A percentile compares a stretch with the other conserved stretches of the same genome.
Evolutionary conservation across 2,113 vertebrate species (phyloP).

Genomic region (Harpagus bidentatus): DNA sequence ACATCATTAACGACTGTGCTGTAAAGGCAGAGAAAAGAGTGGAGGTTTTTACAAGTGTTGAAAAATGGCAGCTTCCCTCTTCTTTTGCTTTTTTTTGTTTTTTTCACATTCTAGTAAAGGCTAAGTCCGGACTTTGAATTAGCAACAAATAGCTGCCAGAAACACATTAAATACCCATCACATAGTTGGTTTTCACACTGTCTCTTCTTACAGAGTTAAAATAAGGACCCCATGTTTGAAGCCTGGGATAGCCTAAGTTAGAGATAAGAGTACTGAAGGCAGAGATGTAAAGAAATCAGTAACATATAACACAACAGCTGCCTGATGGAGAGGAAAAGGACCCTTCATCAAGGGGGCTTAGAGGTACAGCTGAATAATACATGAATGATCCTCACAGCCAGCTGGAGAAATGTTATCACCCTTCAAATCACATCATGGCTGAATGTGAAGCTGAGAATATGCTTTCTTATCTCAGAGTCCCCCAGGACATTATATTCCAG

Average conservation of each 20-base stretch:
- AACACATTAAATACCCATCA: not conserved
- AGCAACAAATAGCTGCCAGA: not conserved
- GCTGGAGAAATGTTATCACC: not conserved
- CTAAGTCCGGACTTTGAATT: not conserved
- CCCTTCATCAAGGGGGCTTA: not conserved
- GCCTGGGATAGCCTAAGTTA: not conserved
- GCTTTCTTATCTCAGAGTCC: constrained; percentile 21
- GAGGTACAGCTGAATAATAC: not conserved
- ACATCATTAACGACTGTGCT: not conserved
- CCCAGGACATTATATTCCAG: not conserved
- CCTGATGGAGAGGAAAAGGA: not conserved
- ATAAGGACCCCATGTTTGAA: not conserved
- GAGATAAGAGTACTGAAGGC: not conserved
- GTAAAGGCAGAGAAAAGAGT: not conserved
- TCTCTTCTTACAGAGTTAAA: not conserved
- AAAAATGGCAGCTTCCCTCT: not conserved
- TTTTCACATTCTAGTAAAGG: not conserved
- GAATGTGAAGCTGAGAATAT: not conserved
- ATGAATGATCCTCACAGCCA: not conserved
- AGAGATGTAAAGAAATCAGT: not conserved
- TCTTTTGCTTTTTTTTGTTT: not conserved
- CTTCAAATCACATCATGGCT: not conserved
- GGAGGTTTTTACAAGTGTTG: not conserved
- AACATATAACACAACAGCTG: not conserved
- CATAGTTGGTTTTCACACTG: not conserved